Evolutionary conservation across 2,797 vertebrate species (phyloP).

Genomic region (Agapornis canus): DNA sequence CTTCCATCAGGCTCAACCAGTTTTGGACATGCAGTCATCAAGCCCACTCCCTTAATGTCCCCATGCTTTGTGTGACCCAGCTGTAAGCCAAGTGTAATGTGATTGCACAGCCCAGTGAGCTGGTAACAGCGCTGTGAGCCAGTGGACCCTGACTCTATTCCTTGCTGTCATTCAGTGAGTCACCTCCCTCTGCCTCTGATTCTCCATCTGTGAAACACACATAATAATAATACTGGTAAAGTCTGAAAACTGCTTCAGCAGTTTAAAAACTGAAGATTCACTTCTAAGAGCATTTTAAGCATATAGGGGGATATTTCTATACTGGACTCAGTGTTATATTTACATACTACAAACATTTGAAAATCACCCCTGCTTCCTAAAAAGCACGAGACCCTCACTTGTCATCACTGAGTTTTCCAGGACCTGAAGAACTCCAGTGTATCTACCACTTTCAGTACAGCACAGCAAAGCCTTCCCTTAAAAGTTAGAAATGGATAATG

Average conservation of each 20-base stretch:
- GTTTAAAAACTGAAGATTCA: neutral
- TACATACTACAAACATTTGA: neutral
- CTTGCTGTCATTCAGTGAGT: neutral
- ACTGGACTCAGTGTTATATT: neutral
- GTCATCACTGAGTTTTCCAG: neutral
- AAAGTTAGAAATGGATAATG: neutral
- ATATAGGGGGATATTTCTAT: neutral
- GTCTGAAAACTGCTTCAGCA: neutral
- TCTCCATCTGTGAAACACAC: neutral
- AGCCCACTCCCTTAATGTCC: neutral
- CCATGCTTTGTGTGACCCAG: neutral
- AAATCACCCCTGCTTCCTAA: neutral
- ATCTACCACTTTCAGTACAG: neutral
- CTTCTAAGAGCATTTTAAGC: neutral
- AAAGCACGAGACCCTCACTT: neutral
- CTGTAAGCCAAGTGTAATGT: neutral
- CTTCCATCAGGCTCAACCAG: neutral
- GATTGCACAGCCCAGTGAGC: neutral
- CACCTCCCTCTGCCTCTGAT: neutral
- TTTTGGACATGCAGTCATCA: neutral
- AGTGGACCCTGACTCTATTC: neutral
- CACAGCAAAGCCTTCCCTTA: neutral
- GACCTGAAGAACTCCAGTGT: neutral
- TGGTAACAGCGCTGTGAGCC: neutral
- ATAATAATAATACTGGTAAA: neutral